A percentile compares a stretch with the other conserved stretches of the same genome.
These are phyloP conservation scores for Rhinolophus sinicus DNA, from an alignment of 2,113 vertebrate genomes.

Conservation along the genomic window DNA sequence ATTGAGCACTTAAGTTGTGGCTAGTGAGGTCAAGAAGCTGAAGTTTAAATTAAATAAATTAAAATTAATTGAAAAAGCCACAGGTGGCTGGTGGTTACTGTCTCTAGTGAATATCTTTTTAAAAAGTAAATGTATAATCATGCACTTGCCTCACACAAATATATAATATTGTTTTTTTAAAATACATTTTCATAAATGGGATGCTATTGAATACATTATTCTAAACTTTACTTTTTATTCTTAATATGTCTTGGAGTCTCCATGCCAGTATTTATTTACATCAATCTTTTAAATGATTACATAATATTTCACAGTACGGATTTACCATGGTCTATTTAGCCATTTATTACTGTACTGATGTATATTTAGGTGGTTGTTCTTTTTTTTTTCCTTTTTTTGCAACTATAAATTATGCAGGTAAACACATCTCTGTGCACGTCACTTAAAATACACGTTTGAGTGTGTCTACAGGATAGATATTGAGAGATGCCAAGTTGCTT, in stretches of 20 bases:
- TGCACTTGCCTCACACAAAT: neutral
- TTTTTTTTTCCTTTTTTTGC: neutral
- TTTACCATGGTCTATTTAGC: neutral
- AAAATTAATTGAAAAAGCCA: neutral
- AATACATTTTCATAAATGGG: neutral
- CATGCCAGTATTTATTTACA: neutral
- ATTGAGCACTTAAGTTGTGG: neutral
- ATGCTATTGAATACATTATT: neutral
- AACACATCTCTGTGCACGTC: neutral
- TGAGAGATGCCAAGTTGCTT: neutral
- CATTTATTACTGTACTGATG: neutral
- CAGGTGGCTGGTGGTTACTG: neutral
- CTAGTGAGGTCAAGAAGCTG: neutral
- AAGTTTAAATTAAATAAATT: neutral
- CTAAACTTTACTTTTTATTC: neutral
- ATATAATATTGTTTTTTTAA: neutral
- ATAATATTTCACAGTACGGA: neutral
- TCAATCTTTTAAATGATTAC: neutral
- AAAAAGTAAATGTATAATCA: neutral
- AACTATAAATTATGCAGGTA: neutral
- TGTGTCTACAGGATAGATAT: neutral
- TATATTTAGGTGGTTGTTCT: neutral
- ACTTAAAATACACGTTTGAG: neutral
- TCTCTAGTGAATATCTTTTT: neutral
- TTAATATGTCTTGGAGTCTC: neutral